Percentiles rank a stretch among this genome's conserved stretches.
These are phyloP conservation scores for Steinernema scapterisci DNA, from an alignment of 2,888 invertebrate species.

Conservation along the genomic window DNA sequence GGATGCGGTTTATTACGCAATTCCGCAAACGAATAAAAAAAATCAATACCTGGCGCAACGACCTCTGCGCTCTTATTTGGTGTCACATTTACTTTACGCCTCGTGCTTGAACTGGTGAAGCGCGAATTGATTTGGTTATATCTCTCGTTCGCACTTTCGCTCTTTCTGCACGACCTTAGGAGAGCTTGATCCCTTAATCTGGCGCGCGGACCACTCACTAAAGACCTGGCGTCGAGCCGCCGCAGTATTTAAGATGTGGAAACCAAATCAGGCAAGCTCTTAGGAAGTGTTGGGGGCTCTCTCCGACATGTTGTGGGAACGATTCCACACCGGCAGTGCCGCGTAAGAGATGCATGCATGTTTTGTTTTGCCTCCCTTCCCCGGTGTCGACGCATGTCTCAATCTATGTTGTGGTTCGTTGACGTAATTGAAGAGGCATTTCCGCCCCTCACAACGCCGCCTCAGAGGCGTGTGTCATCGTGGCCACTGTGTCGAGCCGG, in stretches of 20 bases:
- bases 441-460: conserved; percentile 2
- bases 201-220: too few species aligned
- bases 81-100: conserved; percentile 12
- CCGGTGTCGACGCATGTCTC: conserved; percentile 34
- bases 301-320: not conserved
- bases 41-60: conserved; percentile 4
- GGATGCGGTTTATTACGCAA: not conserved
- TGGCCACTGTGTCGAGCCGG: not conserved
- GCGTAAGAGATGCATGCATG: conserved; percentile 30
- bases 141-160: not conserved
- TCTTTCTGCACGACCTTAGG: too few species aligned
- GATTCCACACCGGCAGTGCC: not conserved
- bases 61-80: conserved; percentile 1
- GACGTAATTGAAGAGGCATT: conserved; percentile 27
- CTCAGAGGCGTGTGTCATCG: conserved; percentile 2
- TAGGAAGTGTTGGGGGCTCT: conserved; percentile 8
- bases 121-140: not conserved
- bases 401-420: conserved; percentile 35
- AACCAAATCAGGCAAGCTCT: not conserved
- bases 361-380: conserved; percentile 30
- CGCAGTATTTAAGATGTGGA: too few species aligned
- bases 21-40: not conserved
- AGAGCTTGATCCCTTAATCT: too few species aligned
- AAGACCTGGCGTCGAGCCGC: too few species aligned
- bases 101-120: not conserved